Evolutionary conservation across 2,888 invertebrate genomes (phyloP).

Genomic region (Agrochola lota): DNA sequence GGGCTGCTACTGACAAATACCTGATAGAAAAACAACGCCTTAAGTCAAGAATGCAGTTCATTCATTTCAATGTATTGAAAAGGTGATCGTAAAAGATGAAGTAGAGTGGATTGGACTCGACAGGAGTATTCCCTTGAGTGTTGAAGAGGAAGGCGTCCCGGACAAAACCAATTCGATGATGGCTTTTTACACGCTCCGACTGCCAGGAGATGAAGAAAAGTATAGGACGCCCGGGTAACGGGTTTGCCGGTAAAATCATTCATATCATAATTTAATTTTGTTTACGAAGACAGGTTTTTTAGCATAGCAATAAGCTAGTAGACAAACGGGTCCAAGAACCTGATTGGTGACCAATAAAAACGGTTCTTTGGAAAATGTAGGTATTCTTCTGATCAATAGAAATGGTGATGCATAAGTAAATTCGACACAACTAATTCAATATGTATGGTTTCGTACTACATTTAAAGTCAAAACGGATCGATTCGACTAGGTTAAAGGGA

Average conservation of each 20-base stretch:
- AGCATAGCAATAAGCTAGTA: neutral
- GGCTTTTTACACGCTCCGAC: neutral
- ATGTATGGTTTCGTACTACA: neutral
- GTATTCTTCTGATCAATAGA: neutral
- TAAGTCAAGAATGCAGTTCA: neutral
- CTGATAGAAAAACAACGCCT: neutral
- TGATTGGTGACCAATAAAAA: neutral
- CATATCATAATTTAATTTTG: neutral
- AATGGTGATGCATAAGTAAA: neutral
- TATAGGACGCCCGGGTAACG: neutral
- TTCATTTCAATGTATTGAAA: conserved; percentile 21
- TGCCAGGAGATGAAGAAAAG: neutral
- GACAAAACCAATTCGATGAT: neutral
- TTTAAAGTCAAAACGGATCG: neutral
- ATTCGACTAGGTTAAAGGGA: neutral
- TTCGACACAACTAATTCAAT: neutral
- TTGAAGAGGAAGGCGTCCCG: neutral
- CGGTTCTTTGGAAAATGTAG: neutral
- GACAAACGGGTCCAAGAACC: neutral
- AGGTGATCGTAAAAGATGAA: conserved; percentile 24
- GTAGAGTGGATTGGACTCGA: conserved; percentile 24
- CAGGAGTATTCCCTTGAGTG: conserved; percentile 8
- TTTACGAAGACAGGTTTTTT: neutral
- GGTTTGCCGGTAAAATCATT: neutral
- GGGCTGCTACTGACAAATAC: neutral